Evolutionary conservation across 2,888 invertebrate species (phyloP), one percentile per base, ranked within the genome.

Genomic region (Papilio elwesi): DNA sequence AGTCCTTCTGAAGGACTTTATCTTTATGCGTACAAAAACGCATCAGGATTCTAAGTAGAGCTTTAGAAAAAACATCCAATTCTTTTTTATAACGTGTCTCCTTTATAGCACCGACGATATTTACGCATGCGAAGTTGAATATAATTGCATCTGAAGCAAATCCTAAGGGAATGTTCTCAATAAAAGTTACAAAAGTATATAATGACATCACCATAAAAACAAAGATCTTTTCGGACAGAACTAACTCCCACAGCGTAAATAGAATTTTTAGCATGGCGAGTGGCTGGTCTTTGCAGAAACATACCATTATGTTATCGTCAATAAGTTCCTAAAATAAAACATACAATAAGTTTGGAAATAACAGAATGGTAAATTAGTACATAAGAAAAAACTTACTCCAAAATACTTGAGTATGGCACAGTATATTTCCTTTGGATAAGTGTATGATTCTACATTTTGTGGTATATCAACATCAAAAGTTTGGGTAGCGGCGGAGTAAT

Each of bases 121-220:
- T 94, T 75, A 94, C 92, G 69, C 94, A 92, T 8, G 94, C 87
- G 77, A 95, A 96, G 78, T 95, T 93, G 53, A 95, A 89, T 13
- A 96, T 81, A 77, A 94, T 95, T 0, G 90, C 85, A 9, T 94
- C 93, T n/a, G 95, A 90, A 1, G 87, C 79, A 64, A 89, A 82
- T 7, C 87, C 83, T n/a, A 89, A 78, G 0, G 92, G 88, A 1
- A 94, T 80, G 51, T 93, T 83, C 36, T 93, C 86, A 10, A 94
- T 85, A 75, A 96, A 94, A 2, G 91, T 92, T 6, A 94, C 82
- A 76, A 95, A 96, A 0, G 95, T 92, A 79, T 96, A 94, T 53
- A 96, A 87, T 13, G 91, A 88, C 70, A 94, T 83, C 0, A 95
- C 80, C 84, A 94, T 95, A 57, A 94, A 91, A 76, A 95, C 94